These are phyloP conservation scores for Dicrurus megarhynchus DNA, from an alignment of 2,113 vertebrate genomes.

Conservation along the genomic window DNA sequence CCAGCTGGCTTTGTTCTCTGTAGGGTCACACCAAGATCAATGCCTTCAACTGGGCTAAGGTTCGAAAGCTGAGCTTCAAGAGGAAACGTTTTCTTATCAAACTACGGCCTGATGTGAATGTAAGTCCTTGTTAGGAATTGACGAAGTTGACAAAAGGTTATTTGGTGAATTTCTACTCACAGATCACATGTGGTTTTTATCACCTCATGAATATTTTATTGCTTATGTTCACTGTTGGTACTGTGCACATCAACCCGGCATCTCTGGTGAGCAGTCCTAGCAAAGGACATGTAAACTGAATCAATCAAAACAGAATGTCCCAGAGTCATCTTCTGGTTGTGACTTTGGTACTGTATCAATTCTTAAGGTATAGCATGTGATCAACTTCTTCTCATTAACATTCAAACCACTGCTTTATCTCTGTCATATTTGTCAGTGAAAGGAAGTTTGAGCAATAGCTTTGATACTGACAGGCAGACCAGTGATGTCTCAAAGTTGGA, in stretches of 20 bases:
- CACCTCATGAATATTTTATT: neutral
- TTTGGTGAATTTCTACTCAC: neutral
- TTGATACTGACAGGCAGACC: neutral
- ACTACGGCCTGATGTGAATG: conserved; percentile 89
- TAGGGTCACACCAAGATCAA: conserved; percentile 97
- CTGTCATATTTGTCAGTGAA: neutral
- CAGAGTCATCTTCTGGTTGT: neutral
- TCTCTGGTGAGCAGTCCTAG: neutral
- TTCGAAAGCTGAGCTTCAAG: conserved; percentile 99
- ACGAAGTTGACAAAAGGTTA: neutral
- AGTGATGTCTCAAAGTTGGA: neutral
- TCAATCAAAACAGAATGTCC: neutral
- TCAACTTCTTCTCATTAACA: neutral
- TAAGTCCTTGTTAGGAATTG: conserved; percentile 71
- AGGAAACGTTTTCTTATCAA: conserved; percentile 97
- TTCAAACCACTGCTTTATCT: neutral
- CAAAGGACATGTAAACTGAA: neutral
- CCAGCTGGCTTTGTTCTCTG: conserved; percentile 1
- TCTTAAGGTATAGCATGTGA: neutral
- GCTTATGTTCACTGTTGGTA: neutral
- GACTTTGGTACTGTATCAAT: neutral
- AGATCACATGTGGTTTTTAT: neutral
- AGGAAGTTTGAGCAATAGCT: neutral
- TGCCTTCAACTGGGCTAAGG: conserved; percentile 97
- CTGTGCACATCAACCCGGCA: neutral